These are phyloP conservation scores for Theretra japonica DNA, from an alignment of 2,888 invertebrate species.

Conservation along the genomic window DNA sequence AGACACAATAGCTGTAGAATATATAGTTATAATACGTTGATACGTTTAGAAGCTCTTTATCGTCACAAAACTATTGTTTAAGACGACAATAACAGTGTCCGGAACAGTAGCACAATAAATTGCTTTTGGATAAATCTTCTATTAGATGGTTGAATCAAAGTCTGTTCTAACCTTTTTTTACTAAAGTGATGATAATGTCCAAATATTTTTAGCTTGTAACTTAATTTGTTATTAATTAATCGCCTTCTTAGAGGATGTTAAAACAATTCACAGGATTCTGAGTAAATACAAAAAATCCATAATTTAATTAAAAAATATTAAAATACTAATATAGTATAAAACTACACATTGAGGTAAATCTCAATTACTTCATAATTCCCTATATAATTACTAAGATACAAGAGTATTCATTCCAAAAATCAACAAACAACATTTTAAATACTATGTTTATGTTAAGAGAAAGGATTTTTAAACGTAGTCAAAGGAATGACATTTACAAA, in stretches of 20 bases:
- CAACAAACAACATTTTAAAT: conserved; percentile 17
- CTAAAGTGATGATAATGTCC: no score
- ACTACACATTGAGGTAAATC: background rate
- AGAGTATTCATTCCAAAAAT: conserved; percentile 16
- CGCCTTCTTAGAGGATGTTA: no score
- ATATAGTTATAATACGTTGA: background rate
- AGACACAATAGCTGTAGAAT: background rate
- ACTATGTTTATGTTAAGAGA: conserved; percentile 25
- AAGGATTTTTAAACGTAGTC: conserved; percentile 29
- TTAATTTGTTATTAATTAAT: no score
- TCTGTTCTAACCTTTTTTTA: no score
- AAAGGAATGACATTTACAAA: conserved; percentile 31
- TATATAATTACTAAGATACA: background rate
- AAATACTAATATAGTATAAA: background rate
- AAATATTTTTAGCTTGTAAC: no score
- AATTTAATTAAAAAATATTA: no score
- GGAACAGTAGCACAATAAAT: no score
- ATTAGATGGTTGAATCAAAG: background rate
- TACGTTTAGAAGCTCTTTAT: background rate
- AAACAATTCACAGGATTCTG: no score
- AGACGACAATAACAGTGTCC: no score
- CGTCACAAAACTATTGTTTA: background rate
- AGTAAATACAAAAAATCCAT: no score
- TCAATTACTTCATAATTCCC: background rate
- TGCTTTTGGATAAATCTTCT: no score